Evolutionary conservation across 53 echinoderm and acorn worm genomes (phyloP).

Genomic region (Luidia sarsii): DNA sequence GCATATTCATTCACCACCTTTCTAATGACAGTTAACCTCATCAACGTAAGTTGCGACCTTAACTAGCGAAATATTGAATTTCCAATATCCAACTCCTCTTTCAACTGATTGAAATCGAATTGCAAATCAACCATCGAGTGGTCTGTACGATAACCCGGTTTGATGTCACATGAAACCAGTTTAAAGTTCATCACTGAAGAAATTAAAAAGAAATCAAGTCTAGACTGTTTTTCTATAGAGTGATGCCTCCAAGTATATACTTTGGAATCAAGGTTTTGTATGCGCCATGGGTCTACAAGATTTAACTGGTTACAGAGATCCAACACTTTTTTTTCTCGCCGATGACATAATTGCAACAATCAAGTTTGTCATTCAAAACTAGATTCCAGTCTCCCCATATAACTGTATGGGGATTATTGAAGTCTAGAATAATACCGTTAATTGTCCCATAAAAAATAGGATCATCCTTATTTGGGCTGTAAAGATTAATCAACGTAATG

Average conservation of each 20-base stretch:
- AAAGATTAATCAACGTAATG: conserved; percentile 25
- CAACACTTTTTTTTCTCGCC: background rate
- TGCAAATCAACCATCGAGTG: conserved; percentile 2
- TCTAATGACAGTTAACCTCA: background rate
- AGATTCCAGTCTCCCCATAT: conserved; percentile 56
- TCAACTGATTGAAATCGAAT: background rate
- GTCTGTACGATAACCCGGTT: conserved; percentile 12
- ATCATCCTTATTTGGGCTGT: conserved; percentile 46
- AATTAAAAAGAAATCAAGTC: conserved; percentile 15
- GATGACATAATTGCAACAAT: conserved; percentile 24
- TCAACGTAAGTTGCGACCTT: background rate
- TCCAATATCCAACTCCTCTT: conserved; percentile 19
- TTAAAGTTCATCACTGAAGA: conserved; percentile 12
- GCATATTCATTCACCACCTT: background rate
- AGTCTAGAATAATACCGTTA: conserved; percentile 8
- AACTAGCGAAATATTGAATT: conserved; percentile 12
- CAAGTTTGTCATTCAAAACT: conserved; percentile 25
- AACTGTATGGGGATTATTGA: conserved; percentile 37
- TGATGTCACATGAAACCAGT: conserved; percentile 1
- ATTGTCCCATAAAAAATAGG: conserved; percentile 33
- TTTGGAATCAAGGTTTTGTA: background rate
- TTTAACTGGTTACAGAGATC: background rate
- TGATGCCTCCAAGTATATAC: conserved; percentile 2
- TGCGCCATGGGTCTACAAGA: conserved; percentile 24
- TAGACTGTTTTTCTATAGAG: background rate